Evolutionary conservation across 2,797 vertebrate genomes (phyloP).

Genomic region (Acrocephalus scirpaceus): DNA sequence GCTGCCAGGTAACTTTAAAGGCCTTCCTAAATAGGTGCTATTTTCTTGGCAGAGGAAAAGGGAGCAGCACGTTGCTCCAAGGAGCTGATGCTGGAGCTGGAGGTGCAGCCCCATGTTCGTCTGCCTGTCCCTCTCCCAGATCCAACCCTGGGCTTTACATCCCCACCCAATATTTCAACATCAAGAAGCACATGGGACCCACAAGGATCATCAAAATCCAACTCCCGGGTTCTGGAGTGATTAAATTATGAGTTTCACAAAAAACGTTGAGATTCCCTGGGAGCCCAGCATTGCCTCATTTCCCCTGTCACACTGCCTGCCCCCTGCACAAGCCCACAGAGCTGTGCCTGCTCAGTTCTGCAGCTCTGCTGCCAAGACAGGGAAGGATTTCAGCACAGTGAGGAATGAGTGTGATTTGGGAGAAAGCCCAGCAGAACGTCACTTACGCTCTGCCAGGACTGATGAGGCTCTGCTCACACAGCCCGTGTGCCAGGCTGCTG

Average conservation of each 20-base stretch:
- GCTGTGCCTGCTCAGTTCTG: neutral
- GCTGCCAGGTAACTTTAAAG: neutral
- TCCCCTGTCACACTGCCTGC: neutral
- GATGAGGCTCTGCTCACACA: neutral
- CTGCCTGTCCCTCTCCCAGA: neutral
- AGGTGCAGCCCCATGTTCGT: fast-evolving
- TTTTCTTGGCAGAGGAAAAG: neutral
- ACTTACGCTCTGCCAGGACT: neutral
- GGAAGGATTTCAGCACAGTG: neutral
- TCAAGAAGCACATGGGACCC: neutral
- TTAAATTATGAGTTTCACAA: neutral
- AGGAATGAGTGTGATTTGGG: neutral
- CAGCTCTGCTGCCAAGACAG: neutral
- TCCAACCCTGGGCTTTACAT: neutral
- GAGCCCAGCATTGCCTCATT: neutral
- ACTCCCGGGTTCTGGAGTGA: neutral
- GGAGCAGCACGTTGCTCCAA: neutral
- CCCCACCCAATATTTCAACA: neutral
- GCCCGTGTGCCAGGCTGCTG: neutral
- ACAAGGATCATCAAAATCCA: neutral
- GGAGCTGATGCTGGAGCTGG: neutral
- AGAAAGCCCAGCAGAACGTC: neutral
- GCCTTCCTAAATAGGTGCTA: neutral
- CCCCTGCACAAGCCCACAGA: neutral
- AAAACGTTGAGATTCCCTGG: neutral